These are phyloP conservation scores for Synanthedon andrenaeformis DNA, from an alignment of 2,888 invertebrate species.

Conservation along the genomic window DNA sequence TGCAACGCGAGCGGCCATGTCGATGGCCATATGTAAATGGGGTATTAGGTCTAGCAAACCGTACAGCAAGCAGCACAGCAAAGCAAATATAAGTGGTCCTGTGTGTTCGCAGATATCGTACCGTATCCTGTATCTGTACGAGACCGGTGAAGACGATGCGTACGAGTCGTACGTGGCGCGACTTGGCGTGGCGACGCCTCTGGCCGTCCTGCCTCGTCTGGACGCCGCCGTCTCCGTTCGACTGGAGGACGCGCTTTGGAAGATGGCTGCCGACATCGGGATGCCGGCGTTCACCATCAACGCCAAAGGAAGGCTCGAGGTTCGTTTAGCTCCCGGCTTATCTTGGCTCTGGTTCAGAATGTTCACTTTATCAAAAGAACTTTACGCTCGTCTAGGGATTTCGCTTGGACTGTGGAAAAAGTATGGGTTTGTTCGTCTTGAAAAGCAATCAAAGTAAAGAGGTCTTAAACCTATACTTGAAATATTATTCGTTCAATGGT, in stretches of 20 bases:
- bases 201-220: slow-evolving; percentile 45
- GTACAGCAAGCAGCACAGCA: too few species aligned
- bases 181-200: slow-evolving; percentile 46
- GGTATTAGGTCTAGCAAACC: too few species aligned
- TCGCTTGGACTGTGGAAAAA: too few species aligned
- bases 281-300: slow-evolving; percentile 58
- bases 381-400: too few species aligned
- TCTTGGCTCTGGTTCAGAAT: slow-evolving; percentile 1
- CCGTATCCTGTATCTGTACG: slow-evolving; percentile 48
- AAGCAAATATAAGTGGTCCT: too few species aligned
- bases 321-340: slow-evolving; percentile 7
- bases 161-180: slow-evolving; percentile 49
- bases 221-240: slow-evolving; percentile 42
- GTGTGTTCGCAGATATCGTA: slow-evolving; percentile 40
- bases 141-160: slow-evolving; percentile 53
- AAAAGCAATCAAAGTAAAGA: neutral
- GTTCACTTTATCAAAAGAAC: neutral
- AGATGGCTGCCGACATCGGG: slow-evolving; percentile 49
- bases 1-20: too few species aligned
- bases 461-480: neutral
- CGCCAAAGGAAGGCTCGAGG: slow-evolving; percentile 53
- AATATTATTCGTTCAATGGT: too few species aligned
- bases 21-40: too few species aligned
- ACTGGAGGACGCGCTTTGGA: slow-evolving; percentile 53
- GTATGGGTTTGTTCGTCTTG: neutral